These are phyloP conservation scores for Erythrolamprus reginae DNA, from an alignment of 2,113 vertebrate genomes.

Conservation along the genomic window DNA sequence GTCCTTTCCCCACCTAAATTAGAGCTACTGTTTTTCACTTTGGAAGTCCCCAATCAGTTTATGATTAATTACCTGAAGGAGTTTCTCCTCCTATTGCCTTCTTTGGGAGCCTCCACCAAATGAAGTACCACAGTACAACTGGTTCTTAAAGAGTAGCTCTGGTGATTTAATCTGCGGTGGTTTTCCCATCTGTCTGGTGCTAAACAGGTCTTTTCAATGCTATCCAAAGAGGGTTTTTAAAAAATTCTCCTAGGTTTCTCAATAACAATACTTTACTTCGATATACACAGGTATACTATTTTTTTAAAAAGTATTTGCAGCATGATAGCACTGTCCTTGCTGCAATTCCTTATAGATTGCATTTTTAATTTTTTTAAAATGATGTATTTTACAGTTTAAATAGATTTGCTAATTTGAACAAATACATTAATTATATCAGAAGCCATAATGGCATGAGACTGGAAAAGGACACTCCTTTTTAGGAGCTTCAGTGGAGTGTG, in stretches of 20 bases:
- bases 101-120: background rate
- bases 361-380: background rate
- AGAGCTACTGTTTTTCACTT: background rate
- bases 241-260: background rate
- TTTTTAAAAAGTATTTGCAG: background rate
- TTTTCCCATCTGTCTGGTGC: background rate
- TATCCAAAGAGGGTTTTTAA: background rate
- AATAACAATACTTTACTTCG: background rate
- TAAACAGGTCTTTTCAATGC: background rate
- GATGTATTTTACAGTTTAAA: background rate
- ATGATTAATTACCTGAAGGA: background rate
- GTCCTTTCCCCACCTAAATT: background rate
- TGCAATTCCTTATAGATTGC: background rate
- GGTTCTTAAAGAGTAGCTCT: background rate
- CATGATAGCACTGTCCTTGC: background rate
- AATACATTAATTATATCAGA: background rate
- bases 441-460: background rate
- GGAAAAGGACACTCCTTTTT: background rate
- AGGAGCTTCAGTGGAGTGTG: background rate
- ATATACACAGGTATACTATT: too few relatives aligned
- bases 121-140: background rate
- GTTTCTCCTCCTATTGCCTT: background rate
- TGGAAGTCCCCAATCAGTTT: background rate
- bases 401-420: background rate
- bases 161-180: background rate